Evolutionary conservation across 1,140 invertebrate genomes (phyloP).

Genomic region (Panulirus ornatus): DNA sequence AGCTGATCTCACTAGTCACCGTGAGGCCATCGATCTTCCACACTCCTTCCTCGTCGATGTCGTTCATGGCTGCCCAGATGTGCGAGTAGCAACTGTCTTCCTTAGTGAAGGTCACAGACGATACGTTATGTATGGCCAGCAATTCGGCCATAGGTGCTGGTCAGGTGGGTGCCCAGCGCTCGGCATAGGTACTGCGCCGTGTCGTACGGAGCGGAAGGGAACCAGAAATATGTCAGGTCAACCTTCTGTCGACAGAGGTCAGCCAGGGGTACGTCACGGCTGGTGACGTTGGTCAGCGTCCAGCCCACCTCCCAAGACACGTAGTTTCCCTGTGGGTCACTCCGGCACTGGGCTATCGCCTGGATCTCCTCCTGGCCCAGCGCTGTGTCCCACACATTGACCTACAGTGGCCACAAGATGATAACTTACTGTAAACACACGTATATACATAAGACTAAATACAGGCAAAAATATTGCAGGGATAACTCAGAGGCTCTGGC

Average conservation of each 20-base stretch:
- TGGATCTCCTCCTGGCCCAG: conserved; percentile 20
- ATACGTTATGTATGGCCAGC: background rate
- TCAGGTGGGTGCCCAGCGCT: conserved; percentile 23
- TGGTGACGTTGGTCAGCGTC: conserved; percentile 19
- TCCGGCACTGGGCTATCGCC: conserved; percentile 20
- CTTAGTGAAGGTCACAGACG: background rate
- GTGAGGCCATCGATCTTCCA: background rate
- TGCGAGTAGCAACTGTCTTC: conserved; percentile 1
- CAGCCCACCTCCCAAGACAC: conserved; percentile 55
- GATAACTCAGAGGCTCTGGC: no score
- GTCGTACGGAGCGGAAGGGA: background rate
- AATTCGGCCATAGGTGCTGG: background rate
- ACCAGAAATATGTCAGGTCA: conserved; percentile 33
- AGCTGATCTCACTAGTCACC: background rate
- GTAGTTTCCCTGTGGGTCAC: conserved; percentile 51
- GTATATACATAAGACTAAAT: no score
- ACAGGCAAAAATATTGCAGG: no score
- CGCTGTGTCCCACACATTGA: conserved; percentile 57
- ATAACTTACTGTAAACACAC: no score
- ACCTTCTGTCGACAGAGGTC: conserved; percentile 25
- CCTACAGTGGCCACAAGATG: no score
- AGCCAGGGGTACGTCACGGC: conserved; percentile 25
- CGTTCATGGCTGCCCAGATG: conserved; percentile 39
- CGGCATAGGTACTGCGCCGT: conserved; percentile 29
- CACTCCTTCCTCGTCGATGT: conserved; percentile 45